phyloP scores from a whole-genome alignment of 2,113 vertebrate genomes.

The Piaya cayana region DNA sequence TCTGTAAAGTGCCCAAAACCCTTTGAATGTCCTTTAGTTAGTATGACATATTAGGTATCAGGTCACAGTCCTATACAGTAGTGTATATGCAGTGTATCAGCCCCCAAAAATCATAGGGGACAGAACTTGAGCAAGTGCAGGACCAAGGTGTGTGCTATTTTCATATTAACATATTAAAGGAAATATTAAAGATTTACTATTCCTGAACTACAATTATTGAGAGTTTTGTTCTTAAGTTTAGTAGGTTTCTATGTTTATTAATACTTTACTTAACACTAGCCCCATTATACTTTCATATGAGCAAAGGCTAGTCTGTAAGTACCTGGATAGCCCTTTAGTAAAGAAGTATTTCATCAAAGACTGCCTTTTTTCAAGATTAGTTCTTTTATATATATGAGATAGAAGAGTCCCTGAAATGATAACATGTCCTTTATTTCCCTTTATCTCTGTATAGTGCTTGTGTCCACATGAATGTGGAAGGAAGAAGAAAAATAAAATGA shows the following conservation, averaged over 20 bases:
- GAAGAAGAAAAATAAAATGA: background rate
- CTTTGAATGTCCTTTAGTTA: background rate
- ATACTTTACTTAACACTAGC: background rate
- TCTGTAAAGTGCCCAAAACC: background rate
- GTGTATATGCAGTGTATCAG: background rate
- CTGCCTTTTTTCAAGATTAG: background rate
- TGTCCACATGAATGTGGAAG: background rate
- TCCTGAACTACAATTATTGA: background rate
- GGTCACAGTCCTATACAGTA: background rate
- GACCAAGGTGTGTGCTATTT: background rate
- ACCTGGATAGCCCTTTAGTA: background rate
- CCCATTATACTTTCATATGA: background rate
- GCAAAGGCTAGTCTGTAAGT: background rate
- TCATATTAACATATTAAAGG: background rate
- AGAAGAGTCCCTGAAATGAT: background rate
- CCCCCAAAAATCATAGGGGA: background rate
- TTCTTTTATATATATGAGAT: background rate
- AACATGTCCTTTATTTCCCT: background rate
- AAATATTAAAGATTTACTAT: background rate
- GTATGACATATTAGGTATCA: background rate
- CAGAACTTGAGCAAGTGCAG: background rate
- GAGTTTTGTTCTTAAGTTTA: background rate
- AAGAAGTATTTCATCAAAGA: background rate
- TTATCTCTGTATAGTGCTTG: background rate
- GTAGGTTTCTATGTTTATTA: background rate